phyloP scores from a whole-genome alignment of 2,113 vertebrate species.

The Chloroceryle aenea region DNA sequence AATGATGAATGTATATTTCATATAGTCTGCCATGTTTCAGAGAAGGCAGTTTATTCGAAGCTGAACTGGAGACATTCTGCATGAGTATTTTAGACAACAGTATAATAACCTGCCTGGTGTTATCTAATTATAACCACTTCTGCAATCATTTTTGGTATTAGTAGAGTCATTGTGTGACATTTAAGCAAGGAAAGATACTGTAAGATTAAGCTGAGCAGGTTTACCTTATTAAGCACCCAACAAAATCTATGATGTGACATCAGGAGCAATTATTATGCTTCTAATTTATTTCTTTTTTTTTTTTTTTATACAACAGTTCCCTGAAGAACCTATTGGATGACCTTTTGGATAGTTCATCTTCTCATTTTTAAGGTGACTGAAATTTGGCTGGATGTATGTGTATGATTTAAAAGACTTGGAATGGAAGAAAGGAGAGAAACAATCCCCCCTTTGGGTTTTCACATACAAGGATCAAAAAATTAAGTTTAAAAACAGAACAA shows the following conservation, averaged over 20 bases:
- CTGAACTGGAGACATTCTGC: neutral
- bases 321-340: neutral
- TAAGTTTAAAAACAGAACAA: neutral
- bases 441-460: neutral
- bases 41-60: neutral
- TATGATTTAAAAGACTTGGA: neutral
- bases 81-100: neutral
- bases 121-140: neutral
- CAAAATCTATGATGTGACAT: neutral
- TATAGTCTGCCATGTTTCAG: neutral
- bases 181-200: neutral
- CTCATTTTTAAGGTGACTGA: neutral
- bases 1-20: neutral
- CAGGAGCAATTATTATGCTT: neutral
- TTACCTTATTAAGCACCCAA: neutral
- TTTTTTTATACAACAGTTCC: neutral
- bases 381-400: fast-evolving
- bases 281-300: neutral
- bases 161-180: neutral
- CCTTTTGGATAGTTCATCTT: neutral
- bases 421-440: neutral
- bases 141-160: neutral
- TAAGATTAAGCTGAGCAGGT: neutral
- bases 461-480: neutral
- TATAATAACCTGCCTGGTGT: neutral